A percentile compares a stretch with the other conserved stretches of the same genome.
Conservation (phyloP, 2,797 vertebrate species). For the Sorex maritimensis region DNA sequence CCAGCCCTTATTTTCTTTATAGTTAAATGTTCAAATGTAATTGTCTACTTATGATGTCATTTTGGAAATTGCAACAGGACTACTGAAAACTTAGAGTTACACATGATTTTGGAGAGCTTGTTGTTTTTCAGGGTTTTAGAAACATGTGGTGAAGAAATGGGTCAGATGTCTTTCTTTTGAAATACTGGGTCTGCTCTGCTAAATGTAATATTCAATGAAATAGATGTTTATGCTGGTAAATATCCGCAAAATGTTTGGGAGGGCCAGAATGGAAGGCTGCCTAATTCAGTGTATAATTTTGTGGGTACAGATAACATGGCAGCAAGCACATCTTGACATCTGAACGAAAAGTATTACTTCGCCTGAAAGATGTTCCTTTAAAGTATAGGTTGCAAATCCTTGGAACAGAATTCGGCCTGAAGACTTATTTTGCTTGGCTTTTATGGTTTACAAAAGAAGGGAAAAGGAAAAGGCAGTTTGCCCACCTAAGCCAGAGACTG, state of each 20-base stretch:
- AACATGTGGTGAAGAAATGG: conserved; percentile 59
- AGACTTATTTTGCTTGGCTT: conserved; percentile 64
- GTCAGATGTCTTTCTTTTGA: conserved; percentile 47
- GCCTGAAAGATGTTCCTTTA: conserved; percentile 68
- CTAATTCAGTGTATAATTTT: conserved; percentile 77
- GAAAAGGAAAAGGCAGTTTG: background rate
- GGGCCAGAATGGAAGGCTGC: conserved; percentile 65
- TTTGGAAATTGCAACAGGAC: conserved; percentile 37
- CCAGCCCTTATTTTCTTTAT: background rate
- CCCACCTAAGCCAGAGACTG: background rate
- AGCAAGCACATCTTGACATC: conserved; percentile 71
- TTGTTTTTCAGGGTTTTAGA: conserved; percentile 75
- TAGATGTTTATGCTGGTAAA: conserved; percentile 67
- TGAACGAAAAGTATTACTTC: conserved; percentile 23
- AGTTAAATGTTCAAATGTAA: conserved; percentile 23
- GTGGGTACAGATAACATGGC: conserved; percentile 73
- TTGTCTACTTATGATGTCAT: conserved; percentile 57
- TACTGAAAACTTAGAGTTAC: conserved; percentile 58
- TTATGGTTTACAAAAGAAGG: background rate
- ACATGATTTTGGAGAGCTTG: conserved; percentile 58
- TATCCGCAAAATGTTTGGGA: conserved; percentile 49
- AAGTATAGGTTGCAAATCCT: conserved; percentile 60
- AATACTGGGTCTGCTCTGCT: conserved; percentile 46
- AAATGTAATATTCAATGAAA: conserved; percentile 38
- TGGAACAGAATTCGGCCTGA: background rate